Evolutionary conservation across 2,113 vertebrate genomes (phyloP).

Genomic region (Corydoras maculifer): DNA sequence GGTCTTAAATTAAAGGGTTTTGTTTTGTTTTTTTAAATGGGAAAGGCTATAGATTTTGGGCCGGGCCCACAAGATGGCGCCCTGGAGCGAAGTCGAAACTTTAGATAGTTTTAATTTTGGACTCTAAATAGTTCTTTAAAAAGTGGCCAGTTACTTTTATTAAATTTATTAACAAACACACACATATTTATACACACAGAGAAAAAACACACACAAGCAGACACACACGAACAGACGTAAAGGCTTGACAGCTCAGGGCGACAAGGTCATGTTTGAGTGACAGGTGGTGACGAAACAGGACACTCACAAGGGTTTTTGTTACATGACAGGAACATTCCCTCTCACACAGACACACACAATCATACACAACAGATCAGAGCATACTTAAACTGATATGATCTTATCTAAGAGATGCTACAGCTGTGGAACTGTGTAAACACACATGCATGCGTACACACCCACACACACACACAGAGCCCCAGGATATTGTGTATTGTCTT

Average conservation of each 20-base stretch:
- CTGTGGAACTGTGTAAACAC: conserved; percentile 9
- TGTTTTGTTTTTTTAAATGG: no score
- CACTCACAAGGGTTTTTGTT: conserved; percentile 32
- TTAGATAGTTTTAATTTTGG: no score
- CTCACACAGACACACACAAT: conserved; percentile 18
- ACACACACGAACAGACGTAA: conserved; percentile 29
- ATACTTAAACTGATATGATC: conserved; percentile 28
- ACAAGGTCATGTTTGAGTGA: conserved; percentile 36
- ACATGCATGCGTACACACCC: conserved; percentile 15
- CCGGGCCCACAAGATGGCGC: no score
- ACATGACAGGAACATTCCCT: conserved; percentile 15
- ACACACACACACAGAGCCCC: conserved; percentile 18
- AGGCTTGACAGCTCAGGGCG: conserved; percentile 21
- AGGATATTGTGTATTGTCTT: conserved; percentile 21
- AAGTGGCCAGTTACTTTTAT: no score
- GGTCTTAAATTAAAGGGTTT: no score
- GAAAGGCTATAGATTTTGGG: no score
- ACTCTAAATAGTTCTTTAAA: no score
- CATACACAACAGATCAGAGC: conserved; percentile 27
- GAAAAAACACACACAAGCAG: conserved; percentile 13
- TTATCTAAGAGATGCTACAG: conserved; percentile 31
- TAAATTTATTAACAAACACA: not conserved
- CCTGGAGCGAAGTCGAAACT: no score
- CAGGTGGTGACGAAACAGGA: conserved; percentile 43
- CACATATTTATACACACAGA: conserved; percentile 15